Evolutionary conservation across 2,888 invertebrate genomes (phyloP), one percentile per base, ranked within the genome.

Genomic region (Cryptocheilus praepositus): DNA sequence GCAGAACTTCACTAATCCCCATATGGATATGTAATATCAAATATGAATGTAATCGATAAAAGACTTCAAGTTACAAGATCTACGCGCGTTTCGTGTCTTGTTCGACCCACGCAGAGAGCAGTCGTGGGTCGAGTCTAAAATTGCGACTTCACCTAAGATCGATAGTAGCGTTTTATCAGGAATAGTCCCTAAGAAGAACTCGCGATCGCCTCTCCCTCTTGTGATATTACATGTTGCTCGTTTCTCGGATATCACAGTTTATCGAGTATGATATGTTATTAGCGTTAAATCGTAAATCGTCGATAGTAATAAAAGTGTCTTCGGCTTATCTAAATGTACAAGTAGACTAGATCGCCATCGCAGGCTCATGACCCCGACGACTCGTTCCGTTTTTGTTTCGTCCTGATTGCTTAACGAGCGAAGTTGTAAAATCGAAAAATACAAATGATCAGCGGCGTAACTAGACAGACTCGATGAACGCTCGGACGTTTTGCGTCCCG

Each of bases 201-300:
- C 49, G 49, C 63, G 19, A 22, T 56, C 18, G 51, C 49, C n/a
- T 52, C 36, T 61, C 13, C 36, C 49, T 49, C 70, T 71, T 71
- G 74, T 81, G 81, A 81, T 79, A 82, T 74, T 36, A 78, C 74
- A 73, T 77, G 77, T 76, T 73, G 70, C 67, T 70, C 71, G 67
- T 67, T 81, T 72, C 36, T 36, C 36, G 80, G 75, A 81, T 85
- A 87, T 86, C 86, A 86, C 86, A 85, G 86, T 81, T 83, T 76
- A 76, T 84, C 79, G 78, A 81, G 77, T 81, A 84, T 84, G 86
- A 86, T 86, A 85, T 86, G 86, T 86, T 78, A 64, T 79, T 73
- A 74, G 74, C 67, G 73, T 68, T 74, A 65, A 67, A 71, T 76
- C 67, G 68, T 63, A 73, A 79, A 70, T 79, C 75, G 66, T 63